Conservation (phyloP, 2,113 vertebrate genomes). For the Terrapene triunguis region DNA sequence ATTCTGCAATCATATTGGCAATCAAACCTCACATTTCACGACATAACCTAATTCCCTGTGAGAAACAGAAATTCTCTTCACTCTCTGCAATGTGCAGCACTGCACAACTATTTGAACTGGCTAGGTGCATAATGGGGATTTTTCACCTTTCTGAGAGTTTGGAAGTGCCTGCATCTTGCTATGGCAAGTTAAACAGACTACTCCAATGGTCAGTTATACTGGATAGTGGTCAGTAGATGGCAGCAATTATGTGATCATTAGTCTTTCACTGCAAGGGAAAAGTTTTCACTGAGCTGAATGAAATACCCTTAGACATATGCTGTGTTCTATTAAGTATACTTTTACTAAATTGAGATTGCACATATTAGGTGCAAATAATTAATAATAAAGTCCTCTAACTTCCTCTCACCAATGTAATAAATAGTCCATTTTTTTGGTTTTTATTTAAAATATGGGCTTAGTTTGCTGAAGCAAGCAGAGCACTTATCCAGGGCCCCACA, state of each 20-base stretch:
- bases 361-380: too few species aligned
- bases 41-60: accelerated
- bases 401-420: too few species aligned
- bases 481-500: too few species aligned
- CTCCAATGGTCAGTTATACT: background rate
- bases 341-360: too few species aligned
- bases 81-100: background rate
- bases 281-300: too few species aligned
- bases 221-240: constrained; percentile 49
- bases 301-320: too few species aligned
- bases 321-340: too few species aligned
- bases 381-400: too few species aligned
- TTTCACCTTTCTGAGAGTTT: background rate
- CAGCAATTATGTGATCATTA: constrained; percentile 51
- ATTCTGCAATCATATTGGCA: background rate
- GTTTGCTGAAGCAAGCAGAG: too few species aligned
- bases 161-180: accelerated
- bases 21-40: accelerated
- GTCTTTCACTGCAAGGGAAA: background rate
- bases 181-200: too few species aligned
- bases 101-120: background rate
- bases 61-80: background rate
- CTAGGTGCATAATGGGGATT: background rate
- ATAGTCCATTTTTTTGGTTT: too few species aligned
- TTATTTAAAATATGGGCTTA: background rate